phyloP scores from a whole-genome alignment of 2,888 invertebrate genomes.

The Coleophora deauratella region DNA sequence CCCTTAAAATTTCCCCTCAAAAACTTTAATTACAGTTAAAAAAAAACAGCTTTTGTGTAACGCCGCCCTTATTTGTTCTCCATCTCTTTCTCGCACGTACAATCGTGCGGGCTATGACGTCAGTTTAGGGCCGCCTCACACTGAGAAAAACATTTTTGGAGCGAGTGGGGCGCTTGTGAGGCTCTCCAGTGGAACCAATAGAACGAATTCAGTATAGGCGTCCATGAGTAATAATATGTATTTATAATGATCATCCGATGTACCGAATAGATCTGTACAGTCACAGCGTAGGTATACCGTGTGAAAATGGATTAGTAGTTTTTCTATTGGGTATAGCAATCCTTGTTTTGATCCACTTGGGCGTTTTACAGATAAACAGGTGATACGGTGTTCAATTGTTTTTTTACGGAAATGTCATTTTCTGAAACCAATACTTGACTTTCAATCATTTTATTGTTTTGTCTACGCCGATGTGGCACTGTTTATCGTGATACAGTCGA shows the following conservation, averaged over 20 bases:
- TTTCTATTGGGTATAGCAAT: constrained; percentile 34
- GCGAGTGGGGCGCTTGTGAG: constrained; percentile 7
- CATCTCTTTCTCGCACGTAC: no score
- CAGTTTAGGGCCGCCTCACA: no score
- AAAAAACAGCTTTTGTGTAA: no score
- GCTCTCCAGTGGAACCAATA: constrained; percentile 24
- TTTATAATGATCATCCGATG: constrained; percentile 23
- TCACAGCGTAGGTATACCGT: constrained; percentile 40
- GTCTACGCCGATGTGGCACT: constrained; percentile 31
- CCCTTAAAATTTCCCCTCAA: no score
- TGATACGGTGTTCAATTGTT: constrained; percentile 28
- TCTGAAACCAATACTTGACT: constrained; percentile 39
- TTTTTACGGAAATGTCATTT: constrained; percentile 32
- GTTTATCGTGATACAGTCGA: constrained; percentile 3
- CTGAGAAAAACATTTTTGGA: no score
- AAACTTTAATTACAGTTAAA: no score
- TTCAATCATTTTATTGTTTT: constrained; percentile 24
- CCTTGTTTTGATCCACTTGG: constrained; percentile 22
- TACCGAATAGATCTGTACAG: constrained; percentile 37
- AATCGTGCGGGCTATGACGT: no score
- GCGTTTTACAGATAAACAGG: constrained; percentile 29
- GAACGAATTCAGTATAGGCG: constrained; percentile 33
- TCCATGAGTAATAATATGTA: constrained; percentile 32
- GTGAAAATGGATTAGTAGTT: constrained; percentile 31
- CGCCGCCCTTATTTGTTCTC: no score